A percentile compares a stretch with the other conserved stretches of the same genome.
phyloP scores from a whole-genome alignment of 1,140 invertebrate species.

The Forficula auricularia region DNA sequence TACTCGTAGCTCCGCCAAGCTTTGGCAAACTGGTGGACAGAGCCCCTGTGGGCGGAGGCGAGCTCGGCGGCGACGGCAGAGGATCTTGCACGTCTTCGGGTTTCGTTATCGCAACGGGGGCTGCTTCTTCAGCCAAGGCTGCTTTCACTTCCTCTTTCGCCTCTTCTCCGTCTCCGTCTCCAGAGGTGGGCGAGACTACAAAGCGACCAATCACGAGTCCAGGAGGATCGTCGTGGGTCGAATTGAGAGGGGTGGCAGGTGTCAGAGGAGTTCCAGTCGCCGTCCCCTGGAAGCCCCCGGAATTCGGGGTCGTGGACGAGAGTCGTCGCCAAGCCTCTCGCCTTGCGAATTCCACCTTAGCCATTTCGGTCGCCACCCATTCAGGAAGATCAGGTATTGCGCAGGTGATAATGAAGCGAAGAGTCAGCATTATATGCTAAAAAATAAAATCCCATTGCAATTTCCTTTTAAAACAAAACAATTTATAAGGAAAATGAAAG shows the following conservation, averaged over 20 bases:
- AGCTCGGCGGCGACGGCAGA: slow-evolving; percentile 2
- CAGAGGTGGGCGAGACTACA: slow-evolving; percentile 15
- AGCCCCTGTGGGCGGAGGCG: background rate
- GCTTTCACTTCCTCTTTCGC: slow-evolving; percentile 21
- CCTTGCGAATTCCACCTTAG: slow-evolving; percentile 63
- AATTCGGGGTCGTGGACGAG: slow-evolving; percentile 21
- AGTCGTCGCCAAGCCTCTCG: slow-evolving; percentile 41
- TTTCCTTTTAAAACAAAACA: too few relatives aligned
- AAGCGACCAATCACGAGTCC: slow-evolving; percentile 15
- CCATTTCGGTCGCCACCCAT: slow-evolving; percentile 79
- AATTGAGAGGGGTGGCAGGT: slow-evolving; percentile 32
- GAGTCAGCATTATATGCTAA: slow-evolving; percentile 71
- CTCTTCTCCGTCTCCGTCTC: slow-evolving; percentile 7
- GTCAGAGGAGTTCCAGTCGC: slow-evolving; percentile 32
- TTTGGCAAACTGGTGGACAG: too few relatives aligned
- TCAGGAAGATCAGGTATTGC: slow-evolving; percentile 80
- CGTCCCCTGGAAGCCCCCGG: slow-evolving; percentile 10
- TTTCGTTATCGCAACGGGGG: slow-evolving; percentile 8
- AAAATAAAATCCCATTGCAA: slow-evolving; percentile 22
- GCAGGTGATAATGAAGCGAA: slow-evolving; percentile 63
- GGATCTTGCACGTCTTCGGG: slow-evolving; percentile 8
- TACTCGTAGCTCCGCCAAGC: background rate
- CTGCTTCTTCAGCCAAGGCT: slow-evolving; percentile 8
- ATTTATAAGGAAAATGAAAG: slow-evolving; percentile 9
- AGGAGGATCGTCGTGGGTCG: slow-evolving; percentile 27